Evolutionary conservation across 2,113 vertebrate species (phyloP).

Genomic region (Dromiciops gliroides): DNA sequence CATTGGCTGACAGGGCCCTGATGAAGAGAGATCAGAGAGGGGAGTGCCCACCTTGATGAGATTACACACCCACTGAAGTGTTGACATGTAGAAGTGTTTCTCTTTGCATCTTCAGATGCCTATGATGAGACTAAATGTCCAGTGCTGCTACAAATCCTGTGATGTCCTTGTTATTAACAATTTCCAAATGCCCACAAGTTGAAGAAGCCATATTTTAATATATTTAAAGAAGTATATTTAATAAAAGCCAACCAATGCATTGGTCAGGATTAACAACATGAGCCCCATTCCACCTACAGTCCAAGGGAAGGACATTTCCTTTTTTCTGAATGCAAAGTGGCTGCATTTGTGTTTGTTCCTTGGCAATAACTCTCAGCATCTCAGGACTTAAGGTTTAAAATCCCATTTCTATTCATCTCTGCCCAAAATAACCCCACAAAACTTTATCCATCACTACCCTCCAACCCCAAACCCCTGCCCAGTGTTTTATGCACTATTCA

Average conservation of each 20-base stretch:
- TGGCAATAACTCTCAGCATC: conserved; percentile 31
- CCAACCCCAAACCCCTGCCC: neutral
- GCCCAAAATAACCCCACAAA: neutral
- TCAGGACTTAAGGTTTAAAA: conserved; percentile 29
- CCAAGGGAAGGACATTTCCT: conserved; percentile 23
- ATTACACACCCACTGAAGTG: neutral
- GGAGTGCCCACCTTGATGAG: neutral
- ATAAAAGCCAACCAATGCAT: neutral
- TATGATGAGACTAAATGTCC: neutral
- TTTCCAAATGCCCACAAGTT: neutral
- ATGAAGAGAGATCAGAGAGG: neutral
- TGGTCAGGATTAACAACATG: neutral
- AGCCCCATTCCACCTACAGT: neutral
- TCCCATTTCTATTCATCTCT: conserved; percentile 29
- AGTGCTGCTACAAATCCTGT: neutral
- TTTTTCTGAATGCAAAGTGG: conserved; percentile 53
- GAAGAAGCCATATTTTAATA: neutral
- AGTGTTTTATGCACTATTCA: conserved; percentile 37
- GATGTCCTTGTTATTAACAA: neutral
- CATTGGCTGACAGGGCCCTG: neutral
- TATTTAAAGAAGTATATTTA: neutral
- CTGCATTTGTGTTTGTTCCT: conserved; percentile 28
- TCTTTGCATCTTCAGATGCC: neutral
- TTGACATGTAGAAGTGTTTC: neutral
- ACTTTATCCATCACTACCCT: conserved; percentile 20